Conservation (phyloP, 2,113 vertebrate genomes). For the Nansenia antarctica region DNA sequence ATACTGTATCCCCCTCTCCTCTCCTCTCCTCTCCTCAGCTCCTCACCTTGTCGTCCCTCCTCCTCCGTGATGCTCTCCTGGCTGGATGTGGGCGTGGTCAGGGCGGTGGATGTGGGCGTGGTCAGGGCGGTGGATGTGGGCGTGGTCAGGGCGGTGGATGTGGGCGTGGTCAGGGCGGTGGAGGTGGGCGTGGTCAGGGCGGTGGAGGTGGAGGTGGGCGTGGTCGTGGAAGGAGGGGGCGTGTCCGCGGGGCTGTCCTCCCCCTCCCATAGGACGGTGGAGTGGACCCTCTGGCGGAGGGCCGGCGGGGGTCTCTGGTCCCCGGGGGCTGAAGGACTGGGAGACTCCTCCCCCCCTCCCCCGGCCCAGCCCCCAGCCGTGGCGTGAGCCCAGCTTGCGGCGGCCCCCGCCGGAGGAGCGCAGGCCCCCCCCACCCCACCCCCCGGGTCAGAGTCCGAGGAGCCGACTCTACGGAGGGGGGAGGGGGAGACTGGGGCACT, state of each 20-base stretch:
- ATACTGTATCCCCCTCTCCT: too few relatives aligned
- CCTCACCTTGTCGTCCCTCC: conserved; percentile 55
- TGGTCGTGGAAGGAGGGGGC: background rate
- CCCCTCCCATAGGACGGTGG: conserved; percentile 63
- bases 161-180: conserved; percentile 34
- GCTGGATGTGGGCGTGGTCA: conserved; percentile 15
- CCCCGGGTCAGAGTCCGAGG: conserved; percentile 56
- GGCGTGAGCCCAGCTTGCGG: conserved; percentile 76
- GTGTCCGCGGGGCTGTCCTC: conserved; percentile 23
- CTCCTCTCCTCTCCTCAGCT: background rate
- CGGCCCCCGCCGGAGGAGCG: conserved; percentile 54
- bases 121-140: conserved; percentile 19
- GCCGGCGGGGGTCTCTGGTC: conserved; percentile 63
- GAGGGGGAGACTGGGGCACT: conserved; percentile 73
- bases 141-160: background rate
- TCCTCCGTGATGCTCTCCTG: conserved; percentile 54
- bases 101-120: conserved; percentile 13
- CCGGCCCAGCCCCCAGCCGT: conserved; percentile 72
- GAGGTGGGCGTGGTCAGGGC: background rate
- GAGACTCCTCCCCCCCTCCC: conserved; percentile 51
- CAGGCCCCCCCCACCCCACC: conserved; percentile 22
- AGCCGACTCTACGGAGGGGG: conserved; percentile 49
- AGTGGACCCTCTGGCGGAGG: conserved; percentile 12
- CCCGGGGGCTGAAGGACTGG: conserved; percentile 75
- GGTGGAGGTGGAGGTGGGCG: conserved; percentile 16